phyloP scores from a whole-genome alignment of 1,140 invertebrate genomes.

The Drosophila novamexicana region DNA sequence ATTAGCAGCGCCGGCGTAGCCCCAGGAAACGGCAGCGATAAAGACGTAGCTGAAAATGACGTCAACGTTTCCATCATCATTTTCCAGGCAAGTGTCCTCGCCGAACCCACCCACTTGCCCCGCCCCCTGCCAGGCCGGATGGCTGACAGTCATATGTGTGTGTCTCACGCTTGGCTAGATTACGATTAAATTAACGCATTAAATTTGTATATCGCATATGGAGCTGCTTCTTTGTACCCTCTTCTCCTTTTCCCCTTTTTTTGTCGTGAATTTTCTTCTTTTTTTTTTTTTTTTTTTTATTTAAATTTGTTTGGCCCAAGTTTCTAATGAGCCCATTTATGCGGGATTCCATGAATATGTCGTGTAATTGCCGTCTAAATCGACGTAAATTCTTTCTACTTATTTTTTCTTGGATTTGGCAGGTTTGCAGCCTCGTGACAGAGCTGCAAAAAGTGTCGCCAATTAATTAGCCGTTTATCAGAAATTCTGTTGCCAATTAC shows the following conservation, averaged over 20 bases:
- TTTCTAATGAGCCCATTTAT: slow-evolving; percentile 44
- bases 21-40: slow-evolving; percentile 43
- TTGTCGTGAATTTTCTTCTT: not conserved
- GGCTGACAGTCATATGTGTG: slow-evolving; percentile 26
- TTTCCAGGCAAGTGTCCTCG: slow-evolving; percentile 6
- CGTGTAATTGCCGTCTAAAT: slow-evolving; percentile 10
- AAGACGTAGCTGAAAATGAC: slow-evolving; percentile 43
- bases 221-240: slow-evolving; percentile 30
- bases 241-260: slow-evolving; percentile 32
- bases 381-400: no score
- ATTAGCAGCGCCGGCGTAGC: slow-evolving; percentile 7
- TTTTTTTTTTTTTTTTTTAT: slow-evolving; percentile 14
- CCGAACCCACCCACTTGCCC: not conserved
- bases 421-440: not conserved
- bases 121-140: slow-evolving; percentile 2
- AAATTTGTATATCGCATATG: slow-evolving; percentile 49
- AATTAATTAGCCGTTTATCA: slow-evolving; percentile 29
- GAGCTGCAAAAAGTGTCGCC: slow-evolving; percentile 8
- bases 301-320: slow-evolving; percentile 27
- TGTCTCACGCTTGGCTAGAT: slow-evolving; percentile 55
- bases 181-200: slow-evolving; percentile 72
- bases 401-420: no score
- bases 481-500: slow-evolving; percentile 4
- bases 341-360: slow-evolving; percentile 14
- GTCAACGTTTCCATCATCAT: slow-evolving; percentile 45